A percentile compares a stretch with the other conserved stretches of the same genome.
These are phyloP conservation scores for Margarornis squamiger DNA, from an alignment of 2,797 vertebrate species.

Conservation along the genomic window DNA sequence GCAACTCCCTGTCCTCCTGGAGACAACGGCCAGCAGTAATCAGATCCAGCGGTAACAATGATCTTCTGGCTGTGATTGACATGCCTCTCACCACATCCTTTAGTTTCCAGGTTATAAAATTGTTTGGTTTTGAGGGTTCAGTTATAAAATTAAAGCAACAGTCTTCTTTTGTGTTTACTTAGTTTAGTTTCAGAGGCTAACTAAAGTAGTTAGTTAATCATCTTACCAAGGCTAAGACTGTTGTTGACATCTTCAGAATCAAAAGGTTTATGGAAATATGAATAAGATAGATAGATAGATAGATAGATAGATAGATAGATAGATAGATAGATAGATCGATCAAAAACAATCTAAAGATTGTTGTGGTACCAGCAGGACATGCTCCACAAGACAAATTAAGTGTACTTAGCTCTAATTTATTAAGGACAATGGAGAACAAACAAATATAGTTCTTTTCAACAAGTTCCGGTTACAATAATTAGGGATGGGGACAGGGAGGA, in stretches of 20 bases:
- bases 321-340: background rate
- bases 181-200: background rate
- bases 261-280: background rate
- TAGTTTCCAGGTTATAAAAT: slow-evolving; percentile 24
- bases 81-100: slow-evolving; percentile 65
- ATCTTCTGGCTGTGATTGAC: slow-evolving; percentile 61
- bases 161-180: background rate
- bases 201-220: background rate
- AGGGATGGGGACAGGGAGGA: background rate
- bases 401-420: background rate
- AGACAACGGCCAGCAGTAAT: slow-evolving; percentile 36
- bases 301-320: background rate
- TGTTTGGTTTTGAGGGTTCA: slow-evolving; percentile 24
- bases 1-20: background rate
- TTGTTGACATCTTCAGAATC: background rate
- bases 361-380: background rate
- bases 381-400: background rate
- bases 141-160: slow-evolving; percentile 7
- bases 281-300: too few relatives aligned
- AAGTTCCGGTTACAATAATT: background rate
- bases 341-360: background rate
- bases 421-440: background rate
- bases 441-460: background rate
- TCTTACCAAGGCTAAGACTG: background rate
- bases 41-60: slow-evolving; percentile 11